A percentile compares a stretch with the other conserved stretches of the same genome.
phyloP scores from a whole-genome alignment of 2,797 vertebrate species.

The Hypotaenidia philippensis region DNA sequence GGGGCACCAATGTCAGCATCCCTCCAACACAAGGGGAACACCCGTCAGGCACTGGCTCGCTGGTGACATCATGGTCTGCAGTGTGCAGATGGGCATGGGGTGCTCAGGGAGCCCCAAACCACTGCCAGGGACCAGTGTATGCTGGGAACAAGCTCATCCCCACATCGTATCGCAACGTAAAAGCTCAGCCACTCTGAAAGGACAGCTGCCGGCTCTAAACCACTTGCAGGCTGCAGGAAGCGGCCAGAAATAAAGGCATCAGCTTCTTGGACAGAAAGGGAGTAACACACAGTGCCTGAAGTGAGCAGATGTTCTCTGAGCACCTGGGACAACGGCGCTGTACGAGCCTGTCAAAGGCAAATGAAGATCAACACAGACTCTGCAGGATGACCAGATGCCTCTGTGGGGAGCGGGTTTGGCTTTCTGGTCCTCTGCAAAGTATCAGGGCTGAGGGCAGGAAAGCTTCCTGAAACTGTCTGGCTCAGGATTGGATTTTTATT shows the following conservation, averaged over 20 bases:
- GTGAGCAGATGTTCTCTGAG: background rate
- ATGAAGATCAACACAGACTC: background rate
- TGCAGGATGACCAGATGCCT: rapidly evolving
- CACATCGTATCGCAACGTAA: rapidly evolving
- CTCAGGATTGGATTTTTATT: background rate
- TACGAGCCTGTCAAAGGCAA: background rate
- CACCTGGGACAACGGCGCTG: background rate
- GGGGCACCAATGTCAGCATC: rapidly evolving
- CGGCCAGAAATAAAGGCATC: background rate
- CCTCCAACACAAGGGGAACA: rapidly evolving
- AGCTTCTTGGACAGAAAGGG: background rate
- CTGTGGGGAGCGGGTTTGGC: background rate
- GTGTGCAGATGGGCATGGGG: rapidly evolving
- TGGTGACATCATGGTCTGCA: background rate
- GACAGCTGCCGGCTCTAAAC: background rate
- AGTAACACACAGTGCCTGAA: background rate
- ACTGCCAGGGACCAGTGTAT: rapidly evolving
- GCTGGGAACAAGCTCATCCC: background rate
- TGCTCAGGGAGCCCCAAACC: background rate
- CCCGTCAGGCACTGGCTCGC: rapidly evolving
- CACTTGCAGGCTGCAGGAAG: background rate
- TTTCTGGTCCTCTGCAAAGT: background rate
- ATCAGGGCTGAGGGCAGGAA: background rate
- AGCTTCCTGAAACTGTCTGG: background rate
- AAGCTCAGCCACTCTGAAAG: background rate